Base-by-base conservation (phyloP, 1,140 invertebrate species). In the Eciton burchellii region DNA sequence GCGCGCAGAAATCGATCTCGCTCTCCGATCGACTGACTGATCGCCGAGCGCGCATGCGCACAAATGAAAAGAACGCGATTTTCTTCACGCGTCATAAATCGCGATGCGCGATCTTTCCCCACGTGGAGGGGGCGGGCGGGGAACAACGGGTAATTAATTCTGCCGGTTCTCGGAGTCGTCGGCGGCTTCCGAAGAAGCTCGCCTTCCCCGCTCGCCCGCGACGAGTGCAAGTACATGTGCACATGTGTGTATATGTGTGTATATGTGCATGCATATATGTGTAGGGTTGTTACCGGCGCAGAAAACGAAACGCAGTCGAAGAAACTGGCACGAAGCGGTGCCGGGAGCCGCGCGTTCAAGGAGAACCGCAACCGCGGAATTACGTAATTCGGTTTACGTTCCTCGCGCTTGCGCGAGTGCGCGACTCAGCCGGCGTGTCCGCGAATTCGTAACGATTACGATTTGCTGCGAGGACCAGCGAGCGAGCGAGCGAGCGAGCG, bases 381-480 rank as follows among this genome's bases (percentile, higher is more conserved):
- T 90, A 88, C 89, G 87, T 89, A 90, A 91, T 88, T 70, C 73
- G 43, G 83, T 62, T 84, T 89, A 72, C 87, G 86, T 82, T 88
- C 79, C 45, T 85, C 29, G 66, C 54, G 24, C 43, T 26, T 56
- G 54, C 35, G 73, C 47, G 60, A 11, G 35, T 68, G 26, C 43
- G 41, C 54, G 8, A 49, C 45, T 59, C 65, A 49, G 24, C 26
- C 12, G 24, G 3, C 14, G 16, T 14, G 12, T 29, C 11, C 43
- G 24, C 43, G n/a, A 41, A 43, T 77, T 77, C 26, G 62, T 77
- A 66, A 77, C 74, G 41, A 77, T 52, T 16, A 62, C 26, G 41
- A 35, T 35, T 35, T 35, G 6, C 6, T 3, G 6, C 6, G 35
- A 35, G 35, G 2, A 35, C 35, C n/a, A n/a, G n/a, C n/a, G n/a